Evolutionary conservation across 2,888 invertebrate species (phyloP), one percentile per base, ranked within the genome.

Genomic region (Tromatobia lineatoria): DNA sequence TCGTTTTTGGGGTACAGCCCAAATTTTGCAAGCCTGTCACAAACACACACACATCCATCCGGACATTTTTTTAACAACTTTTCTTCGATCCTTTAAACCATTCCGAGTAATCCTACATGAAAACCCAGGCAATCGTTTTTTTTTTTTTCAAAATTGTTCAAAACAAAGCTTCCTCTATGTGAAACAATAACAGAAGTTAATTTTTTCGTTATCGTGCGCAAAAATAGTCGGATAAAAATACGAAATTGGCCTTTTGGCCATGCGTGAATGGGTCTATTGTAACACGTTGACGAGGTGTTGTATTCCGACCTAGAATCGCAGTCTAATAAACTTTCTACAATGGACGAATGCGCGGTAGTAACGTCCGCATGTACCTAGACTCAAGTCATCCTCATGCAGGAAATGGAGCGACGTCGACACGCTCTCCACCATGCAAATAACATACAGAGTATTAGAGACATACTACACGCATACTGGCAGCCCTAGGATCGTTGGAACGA

Each of bases 251-350:
- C 29, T 47, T 74, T 74, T 64, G 45, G 47, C 6, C 0, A 4
- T n/a, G 64, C 18, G 50, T 20, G 70, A 69, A 54, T 25, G 66
- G 50, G 47, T 75, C 66, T 20, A 76, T 45, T 75, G 57, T 76
- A 61, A 47, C 66, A 73, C 74, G 61, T 38, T 15, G 6, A 54
- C 18, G 45, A 61, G 64, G 52, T 59, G 71, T 77, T 61, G 61
- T 64, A 50, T 59, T 45, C 45, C 85, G 88, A 87, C 88, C 86
- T 85, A 77, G 67, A 87, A 88, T 85, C 77, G 77, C 50, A 52
- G 76, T 82, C 83, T 84, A 83, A 86, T 87, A 85, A 88, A 88
- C 88, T 88, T 87, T 88, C 87, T 87, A 88, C 66, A 76, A 79
- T 74, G 82, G 71, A 59, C 47, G 81, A 79, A 69, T 61, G 71